phyloP scores from a whole-genome alignment of 2,113 vertebrate genomes.

The Plectropomus leopardus region DNA sequence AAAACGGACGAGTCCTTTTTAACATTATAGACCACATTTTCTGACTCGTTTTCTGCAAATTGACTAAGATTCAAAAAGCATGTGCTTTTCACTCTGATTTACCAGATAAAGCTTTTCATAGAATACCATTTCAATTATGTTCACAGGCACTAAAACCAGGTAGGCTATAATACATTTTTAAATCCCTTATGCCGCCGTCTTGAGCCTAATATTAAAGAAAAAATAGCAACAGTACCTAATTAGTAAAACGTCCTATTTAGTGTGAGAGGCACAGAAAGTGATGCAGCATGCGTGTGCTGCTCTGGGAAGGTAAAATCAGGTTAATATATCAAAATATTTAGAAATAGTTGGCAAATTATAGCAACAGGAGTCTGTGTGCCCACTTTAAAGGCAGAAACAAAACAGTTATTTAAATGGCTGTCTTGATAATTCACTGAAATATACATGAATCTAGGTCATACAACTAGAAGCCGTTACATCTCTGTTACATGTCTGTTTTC shows the following conservation, averaged over 20 bases:
- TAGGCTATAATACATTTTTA: constrained; percentile 39
- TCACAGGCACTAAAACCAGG: constrained; percentile 57
- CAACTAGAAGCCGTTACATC: not conserved
- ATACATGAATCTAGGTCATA: constrained; percentile 15
- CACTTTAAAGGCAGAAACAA: not conserved
- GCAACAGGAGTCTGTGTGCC: not conserved
- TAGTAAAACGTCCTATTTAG: constrained; percentile 49
- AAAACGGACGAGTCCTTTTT: constrained; percentile 76
- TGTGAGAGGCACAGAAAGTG: constrained; percentile 8
- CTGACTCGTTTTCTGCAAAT: constrained; percentile 67
- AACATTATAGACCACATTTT: constrained; percentile 59
- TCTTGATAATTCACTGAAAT: constrained; percentile 2
- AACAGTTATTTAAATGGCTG: not conserved
- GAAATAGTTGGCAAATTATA: not conserved
- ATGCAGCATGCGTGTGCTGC: constrained; percentile 11
- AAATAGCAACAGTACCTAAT: constrained; percentile 52
- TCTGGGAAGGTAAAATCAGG: not conserved
- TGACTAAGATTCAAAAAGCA: constrained; percentile 71
- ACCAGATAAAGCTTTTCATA: constrained; percentile 74
- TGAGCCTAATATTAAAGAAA: constrained; percentile 21
- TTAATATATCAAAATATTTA: constrained; percentile 10
- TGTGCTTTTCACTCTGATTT: constrained; percentile 71
- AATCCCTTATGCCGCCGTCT: constrained; percentile 7
- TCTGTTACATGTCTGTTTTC: constrained; percentile 17
- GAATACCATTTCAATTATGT: constrained; percentile 66